Evolutionary conservation across 2,797 vertebrate species (phyloP).

Genomic region (Malurus leucopterus): DNA sequence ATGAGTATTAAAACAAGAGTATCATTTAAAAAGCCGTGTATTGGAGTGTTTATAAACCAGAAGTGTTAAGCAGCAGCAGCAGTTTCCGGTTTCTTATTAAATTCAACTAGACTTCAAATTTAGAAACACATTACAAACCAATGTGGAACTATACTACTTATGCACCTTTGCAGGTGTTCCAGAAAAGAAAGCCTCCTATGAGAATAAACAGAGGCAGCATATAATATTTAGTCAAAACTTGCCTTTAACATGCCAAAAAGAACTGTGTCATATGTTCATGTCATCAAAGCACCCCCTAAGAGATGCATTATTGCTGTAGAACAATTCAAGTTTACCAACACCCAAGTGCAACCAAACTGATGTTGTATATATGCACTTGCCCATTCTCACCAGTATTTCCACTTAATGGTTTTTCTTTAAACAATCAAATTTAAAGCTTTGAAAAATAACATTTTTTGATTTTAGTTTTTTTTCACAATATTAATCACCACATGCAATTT

Average conservation of each 20-base stretch:
- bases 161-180: slow-evolving; percentile 56
- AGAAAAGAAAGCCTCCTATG: slow-evolving; percentile 59
- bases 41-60: slow-evolving; percentile 59
- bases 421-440: slow-evolving; percentile 66
- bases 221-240: slow-evolving; percentile 60
- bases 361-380: slow-evolving; percentile 70
- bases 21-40: slow-evolving; percentile 28
- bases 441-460: slow-evolving; percentile 64
- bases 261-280: slow-evolving; percentile 34
- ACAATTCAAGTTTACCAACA: slow-evolving; percentile 64
- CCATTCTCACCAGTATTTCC: slow-evolving; percentile 65
- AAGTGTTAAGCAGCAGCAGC: slow-evolving; percentile 54
- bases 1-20: slow-evolving; percentile 6
- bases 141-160: background rate
- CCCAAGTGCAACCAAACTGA: slow-evolving; percentile 66
- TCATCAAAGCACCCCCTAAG: slow-evolving; percentile 62
- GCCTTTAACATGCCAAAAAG: slow-evolving; percentile 59
- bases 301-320: slow-evolving; percentile 72
- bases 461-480: slow-evolving; percentile 59
- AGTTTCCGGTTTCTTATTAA: background rate
- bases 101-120: slow-evolving; percentile 3
- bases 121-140: slow-evolving; percentile 16
- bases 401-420: slow-evolving; percentile 53
- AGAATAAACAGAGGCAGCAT: slow-evolving; percentile 64
- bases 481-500: slow-evolving; percentile 77